Conservation (phyloP, 2,113 vertebrate genomes). For the Mugil cephalus region DNA sequence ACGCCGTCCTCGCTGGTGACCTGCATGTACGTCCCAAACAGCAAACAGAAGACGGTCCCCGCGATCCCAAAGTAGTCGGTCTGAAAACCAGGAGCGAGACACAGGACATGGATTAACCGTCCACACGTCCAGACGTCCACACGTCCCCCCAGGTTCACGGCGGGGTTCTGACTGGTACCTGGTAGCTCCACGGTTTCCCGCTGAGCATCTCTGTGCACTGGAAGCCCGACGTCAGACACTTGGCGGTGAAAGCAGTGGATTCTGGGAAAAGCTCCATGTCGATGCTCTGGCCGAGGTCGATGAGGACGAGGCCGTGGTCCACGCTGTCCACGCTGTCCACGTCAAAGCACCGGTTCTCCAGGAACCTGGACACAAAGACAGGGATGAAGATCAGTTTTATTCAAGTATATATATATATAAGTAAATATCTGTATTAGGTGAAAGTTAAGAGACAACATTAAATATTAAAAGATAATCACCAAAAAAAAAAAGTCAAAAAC, state of each 20-base stretch:
- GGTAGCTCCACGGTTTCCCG: conserved; percentile 92
- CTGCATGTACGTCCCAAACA: conserved; percentile 95
- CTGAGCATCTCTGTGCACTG: conserved; percentile 96
- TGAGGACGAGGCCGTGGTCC: conserved; percentile 89
- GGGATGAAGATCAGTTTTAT: no score
- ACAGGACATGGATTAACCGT: not conserved
- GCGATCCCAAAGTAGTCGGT: conserved; percentile 95
- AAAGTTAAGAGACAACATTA: no score
- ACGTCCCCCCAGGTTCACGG: no score
- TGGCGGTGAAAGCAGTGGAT: conserved; percentile 89
- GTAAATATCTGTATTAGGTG: no score
- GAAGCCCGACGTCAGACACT: conserved; percentile 93
- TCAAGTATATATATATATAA: no score
- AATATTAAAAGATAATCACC: no score
- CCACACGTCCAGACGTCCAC: no score
- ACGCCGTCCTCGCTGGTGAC: conserved; percentile 85
- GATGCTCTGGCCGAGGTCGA: conserved; percentile 95
- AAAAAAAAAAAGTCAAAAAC: no score
- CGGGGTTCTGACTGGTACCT: no score
- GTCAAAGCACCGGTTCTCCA: conserved; percentile 85
- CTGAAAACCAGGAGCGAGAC: conserved; percentile 68
- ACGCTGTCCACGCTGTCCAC: conserved; percentile 82
- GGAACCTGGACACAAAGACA: conserved; percentile 83
- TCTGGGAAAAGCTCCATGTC: conserved; percentile 93
- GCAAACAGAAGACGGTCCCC: conserved; percentile 92